phyloP scores from a whole-genome alignment of 2,797 vertebrate genomes.

The Sternotherus odoratus region DNA sequence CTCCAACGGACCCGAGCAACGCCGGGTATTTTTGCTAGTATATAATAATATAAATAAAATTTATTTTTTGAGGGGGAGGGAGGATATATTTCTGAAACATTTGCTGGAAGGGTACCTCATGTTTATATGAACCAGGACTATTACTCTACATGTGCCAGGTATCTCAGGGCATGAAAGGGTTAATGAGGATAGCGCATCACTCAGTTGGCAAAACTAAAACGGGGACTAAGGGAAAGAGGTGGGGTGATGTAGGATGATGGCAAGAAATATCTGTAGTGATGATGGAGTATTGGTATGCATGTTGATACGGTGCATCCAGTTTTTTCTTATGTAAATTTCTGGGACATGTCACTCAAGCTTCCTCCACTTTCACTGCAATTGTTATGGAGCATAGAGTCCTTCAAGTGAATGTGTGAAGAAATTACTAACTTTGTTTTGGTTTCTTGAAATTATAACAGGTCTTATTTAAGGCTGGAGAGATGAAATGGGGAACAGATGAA shows the following conservation, averaged over 20 bases:
- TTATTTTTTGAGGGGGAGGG: too few relatives aligned
- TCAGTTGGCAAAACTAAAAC: background rate
- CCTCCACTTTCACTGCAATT: background rate
- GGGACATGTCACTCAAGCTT: background rate
- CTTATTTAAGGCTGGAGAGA: slow-evolving; percentile 91
- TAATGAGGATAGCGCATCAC: background rate
- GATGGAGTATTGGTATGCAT: background rate
- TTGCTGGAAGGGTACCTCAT: background rate
- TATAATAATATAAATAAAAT: too few relatives aligned
- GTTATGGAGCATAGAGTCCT: background rate
- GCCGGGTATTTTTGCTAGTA: too few relatives aligned
- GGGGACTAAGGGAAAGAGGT: background rate
- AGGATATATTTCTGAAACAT: background rate
- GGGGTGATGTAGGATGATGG: background rate
- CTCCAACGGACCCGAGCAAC: too few relatives aligned
- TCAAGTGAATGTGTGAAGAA: background rate
- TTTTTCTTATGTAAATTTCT: background rate
- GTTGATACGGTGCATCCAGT: background rate
- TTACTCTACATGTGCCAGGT: background rate
- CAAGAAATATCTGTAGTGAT: background rate
- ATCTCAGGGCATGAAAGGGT: background rate
- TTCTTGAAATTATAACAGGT: slow-evolving; percentile 79
- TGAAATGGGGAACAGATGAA: slow-evolving; percentile 95
- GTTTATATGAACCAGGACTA: background rate
- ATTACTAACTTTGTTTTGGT: background rate